phyloP scores from a whole-genome alignment of 2,888 invertebrate genomes.

The Drosophila emarginata region DNA sequence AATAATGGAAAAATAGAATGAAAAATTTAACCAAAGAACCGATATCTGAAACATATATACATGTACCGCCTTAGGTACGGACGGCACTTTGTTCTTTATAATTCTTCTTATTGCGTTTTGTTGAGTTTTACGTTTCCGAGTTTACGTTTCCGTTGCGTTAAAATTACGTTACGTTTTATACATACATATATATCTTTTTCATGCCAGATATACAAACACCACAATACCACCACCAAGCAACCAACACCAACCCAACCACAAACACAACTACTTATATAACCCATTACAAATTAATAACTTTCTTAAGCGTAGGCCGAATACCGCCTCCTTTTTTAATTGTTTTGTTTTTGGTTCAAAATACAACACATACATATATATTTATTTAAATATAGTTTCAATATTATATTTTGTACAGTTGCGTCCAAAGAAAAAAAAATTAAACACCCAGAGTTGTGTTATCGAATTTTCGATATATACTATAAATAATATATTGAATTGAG shows the following conservation, averaged over 20 bases:
- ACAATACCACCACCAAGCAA: slow-evolving; percentile 16
- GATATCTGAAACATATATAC: slow-evolving; percentile 32
- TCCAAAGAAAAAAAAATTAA: background rate
- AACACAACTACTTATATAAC: slow-evolving; percentile 26
- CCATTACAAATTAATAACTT: slow-evolving; percentile 27
- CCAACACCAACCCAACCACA: slow-evolving; percentile 7
- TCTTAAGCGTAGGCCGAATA: slow-evolving; percentile 33
- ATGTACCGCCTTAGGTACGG: slow-evolving; percentile 73
- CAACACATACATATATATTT: slow-evolving; percentile 26
- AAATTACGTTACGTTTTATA: slow-evolving; percentile 60
- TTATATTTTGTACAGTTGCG: slow-evolving; percentile 1
- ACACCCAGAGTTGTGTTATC: background rate
- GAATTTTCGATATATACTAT: background rate
- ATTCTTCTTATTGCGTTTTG: slow-evolving; percentile 75
- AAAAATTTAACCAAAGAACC: slow-evolving; percentile 3
- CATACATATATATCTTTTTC: slow-evolving; percentile 42
- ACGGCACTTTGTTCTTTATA: slow-evolving; percentile 73
- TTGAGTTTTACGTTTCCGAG: slow-evolving; percentile 74
- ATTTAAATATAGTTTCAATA: slow-evolving; percentile 14
- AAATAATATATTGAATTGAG: background rate
- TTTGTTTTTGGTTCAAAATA: slow-evolving; percentile 18
- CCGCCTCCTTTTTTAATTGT: slow-evolving; percentile 6
- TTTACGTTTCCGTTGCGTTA: slow-evolving; percentile 63
- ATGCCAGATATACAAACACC: slow-evolving; percentile 29
- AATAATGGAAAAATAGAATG: background rate